These are phyloP conservation scores for Cairina moschata DNA, from an alignment of 2,113 vertebrate genomes.

Conservation along the genomic window DNA sequence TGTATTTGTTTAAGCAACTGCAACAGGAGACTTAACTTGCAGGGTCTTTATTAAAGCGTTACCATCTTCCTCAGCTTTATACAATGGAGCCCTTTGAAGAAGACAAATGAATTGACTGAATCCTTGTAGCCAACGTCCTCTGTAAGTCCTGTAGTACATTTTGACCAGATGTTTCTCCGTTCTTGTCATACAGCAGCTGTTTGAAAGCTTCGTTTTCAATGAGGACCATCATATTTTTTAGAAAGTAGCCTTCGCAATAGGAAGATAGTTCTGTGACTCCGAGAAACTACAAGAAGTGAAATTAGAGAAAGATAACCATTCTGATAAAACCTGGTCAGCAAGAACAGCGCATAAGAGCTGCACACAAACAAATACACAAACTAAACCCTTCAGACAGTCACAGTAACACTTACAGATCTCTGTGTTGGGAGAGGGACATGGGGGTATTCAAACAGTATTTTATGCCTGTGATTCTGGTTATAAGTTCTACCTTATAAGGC, in stretches of 20 bases:
- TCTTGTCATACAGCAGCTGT: slow-evolving; percentile 92
- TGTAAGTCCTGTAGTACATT: slow-evolving; percentile 93
- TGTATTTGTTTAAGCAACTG: slow-evolving; percentile 43
- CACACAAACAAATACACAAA: background rate
- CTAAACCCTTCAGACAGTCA: background rate
- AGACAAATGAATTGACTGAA: slow-evolving; percentile 98
- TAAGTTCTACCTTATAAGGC: background rate
- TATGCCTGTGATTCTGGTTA: background rate
- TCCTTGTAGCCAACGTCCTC: slow-evolving; percentile 91
- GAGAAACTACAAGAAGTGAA: slow-evolving; percentile 84
- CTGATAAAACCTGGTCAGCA: background rate
- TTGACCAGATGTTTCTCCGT: slow-evolving; percentile 84
- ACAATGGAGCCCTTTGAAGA: slow-evolving; percentile 97
- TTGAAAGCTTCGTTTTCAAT: slow-evolving; percentile 98
- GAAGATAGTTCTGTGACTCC: slow-evolving; percentile 90
- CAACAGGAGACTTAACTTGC: slow-evolving; percentile 49
- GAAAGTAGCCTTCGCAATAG: slow-evolving; percentile 96
- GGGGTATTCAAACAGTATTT: background rate
- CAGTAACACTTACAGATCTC: background rate
- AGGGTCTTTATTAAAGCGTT: background rate
- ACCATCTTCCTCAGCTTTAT: slow-evolving; percentile 72
- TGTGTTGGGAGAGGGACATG: background rate
- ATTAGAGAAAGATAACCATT: slow-evolving; percentile 29
- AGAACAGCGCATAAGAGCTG: background rate
- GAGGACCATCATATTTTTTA: slow-evolving; percentile 98